Evolutionary conservation across 2,888 invertebrate species (phyloP).

Genomic region (Orchesellides sinensis): DNA sequence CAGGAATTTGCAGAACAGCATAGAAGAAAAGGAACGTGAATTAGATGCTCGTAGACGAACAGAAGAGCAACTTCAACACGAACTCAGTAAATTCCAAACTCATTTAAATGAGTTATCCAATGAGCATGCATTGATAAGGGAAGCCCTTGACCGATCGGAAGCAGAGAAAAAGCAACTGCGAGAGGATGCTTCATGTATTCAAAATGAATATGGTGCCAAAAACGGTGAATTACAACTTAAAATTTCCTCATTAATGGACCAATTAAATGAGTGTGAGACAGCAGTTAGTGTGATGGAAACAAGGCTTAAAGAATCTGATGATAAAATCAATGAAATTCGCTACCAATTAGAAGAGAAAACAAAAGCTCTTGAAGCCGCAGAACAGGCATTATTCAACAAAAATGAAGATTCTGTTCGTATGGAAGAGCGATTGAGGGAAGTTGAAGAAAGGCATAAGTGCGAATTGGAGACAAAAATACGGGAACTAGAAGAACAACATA

Average conservation of each 20-base stretch:
- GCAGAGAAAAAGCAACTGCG: constrained; percentile 47
- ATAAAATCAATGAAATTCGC: constrained; percentile 79
- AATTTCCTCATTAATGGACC: constrained; percentile 64
- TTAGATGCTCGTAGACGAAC: background rate
- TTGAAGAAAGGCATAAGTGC: constrained; percentile 41
- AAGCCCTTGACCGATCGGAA: constrained; percentile 45
- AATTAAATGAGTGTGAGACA: constrained; percentile 61
- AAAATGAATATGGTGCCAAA: constrained; percentile 52
- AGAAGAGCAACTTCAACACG: constrained; percentile 19
- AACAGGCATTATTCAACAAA: constrained; percentile 66
- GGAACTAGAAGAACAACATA: constrained; percentile 45
- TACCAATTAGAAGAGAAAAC: constrained; percentile 81
- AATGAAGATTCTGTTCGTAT: constrained; percentile 60
- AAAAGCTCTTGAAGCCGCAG: constrained; percentile 80
- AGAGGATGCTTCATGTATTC: constrained; percentile 56
- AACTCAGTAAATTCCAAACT: background rate
- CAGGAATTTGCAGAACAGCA: background rate
- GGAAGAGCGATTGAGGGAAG: constrained; percentile 52
- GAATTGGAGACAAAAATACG: constrained; percentile 37
- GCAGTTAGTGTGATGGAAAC: constrained; percentile 60
- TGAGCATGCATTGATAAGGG: constrained; percentile 22
- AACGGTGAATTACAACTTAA: constrained; percentile 59
- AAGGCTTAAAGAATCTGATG: constrained; percentile 64
- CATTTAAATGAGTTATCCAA: constrained; percentile 17
- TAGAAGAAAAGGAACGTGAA: constrained; percentile 29